Base-by-base conservation (phyloP, 2,888 invertebrate genomes). In the Gibbula magus region DNA sequence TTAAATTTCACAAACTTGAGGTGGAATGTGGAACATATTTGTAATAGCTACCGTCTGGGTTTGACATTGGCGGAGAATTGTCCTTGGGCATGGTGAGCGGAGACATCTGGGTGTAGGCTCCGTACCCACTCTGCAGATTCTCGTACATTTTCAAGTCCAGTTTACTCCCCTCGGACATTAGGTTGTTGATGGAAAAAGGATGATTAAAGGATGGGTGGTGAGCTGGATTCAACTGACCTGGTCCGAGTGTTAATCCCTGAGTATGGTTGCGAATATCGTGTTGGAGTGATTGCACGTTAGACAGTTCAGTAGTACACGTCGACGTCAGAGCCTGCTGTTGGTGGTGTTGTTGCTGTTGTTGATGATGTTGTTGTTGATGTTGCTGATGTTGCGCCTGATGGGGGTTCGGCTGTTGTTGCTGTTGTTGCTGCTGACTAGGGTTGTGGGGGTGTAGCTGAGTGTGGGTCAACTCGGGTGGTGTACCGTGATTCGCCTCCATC, bases 141-240 rank as follows among this genome's bases (percentile, higher is more conserved):
- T 91, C 97, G 94, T 97, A 97, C 96, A 97, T 97, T 94, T 97
- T 97, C 89, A 97, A 95, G 93, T 97, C 97, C 86, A 97, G 95
- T 93, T 97, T 97, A 86, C 96, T 96, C 93, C 97, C 97, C 77
- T 90, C 90, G 29, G 91, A 98, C 85, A 98, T 95, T 92, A 98
- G 95, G 93, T 97, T 96, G 90, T 96, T 97, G 93, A 98, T 98
- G 93, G 97, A 97, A 94, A 98, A 98, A 32, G 98, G 98, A 92
- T 97, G 98, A 95, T 96, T 93, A 84, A 91, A 92, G 35, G 91
- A 89, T 8, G 52, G 75, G 20, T 75, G 75, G 86, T 93, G 92
- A 51, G 91, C 90, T 77, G 91, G 91, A 84, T 92, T 91, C 78
- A 92, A 85, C 79, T 90, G 91, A 76, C 90, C 90, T 45, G 87